These are phyloP conservation scores for Luperina nickerlii DNA, from an alignment of 2,888 invertebrate genomes.

Conservation along the genomic window DNA sequence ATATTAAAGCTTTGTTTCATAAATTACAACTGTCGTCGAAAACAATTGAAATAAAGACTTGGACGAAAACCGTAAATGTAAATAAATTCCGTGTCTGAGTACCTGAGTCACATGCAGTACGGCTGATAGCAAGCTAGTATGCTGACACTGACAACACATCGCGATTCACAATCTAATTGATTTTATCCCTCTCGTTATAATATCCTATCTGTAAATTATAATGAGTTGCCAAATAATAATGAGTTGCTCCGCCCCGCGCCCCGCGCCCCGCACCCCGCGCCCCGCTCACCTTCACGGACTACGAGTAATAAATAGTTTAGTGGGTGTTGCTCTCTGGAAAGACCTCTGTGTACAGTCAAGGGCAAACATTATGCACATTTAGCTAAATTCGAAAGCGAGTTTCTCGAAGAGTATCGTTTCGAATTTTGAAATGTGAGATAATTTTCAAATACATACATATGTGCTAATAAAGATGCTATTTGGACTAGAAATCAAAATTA, in stretches of 20 bases:
- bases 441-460: background rate
- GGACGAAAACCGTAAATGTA: background rate
- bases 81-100: background rate
- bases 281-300: background rate
- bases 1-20: background rate
- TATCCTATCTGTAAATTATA: conserved; percentile 1
- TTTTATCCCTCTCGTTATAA: conserved; percentile 20
- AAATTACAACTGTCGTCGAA: background rate
- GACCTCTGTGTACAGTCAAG: conserved; percentile 1
- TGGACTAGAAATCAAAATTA: background rate
- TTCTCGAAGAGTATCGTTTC: background rate
- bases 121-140: background rate
- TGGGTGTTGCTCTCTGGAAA: background rate
- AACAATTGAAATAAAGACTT: background rate
- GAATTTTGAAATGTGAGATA: background rate
- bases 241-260: background rate
- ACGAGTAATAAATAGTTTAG: conserved; percentile 17
- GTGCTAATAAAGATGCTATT: background rate
- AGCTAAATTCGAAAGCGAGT: background rate
- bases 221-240: conserved; percentile 20
- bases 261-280: too few species aligned
- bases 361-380: background rate
- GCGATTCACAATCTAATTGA: conserved; percentile 4
- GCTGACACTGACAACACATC: background rate
- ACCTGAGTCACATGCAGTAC: background rate